phyloP scores from a whole-genome alignment of 53 echinoderm and acorn worm genomes.

The Pentamera pediparva region DNA sequence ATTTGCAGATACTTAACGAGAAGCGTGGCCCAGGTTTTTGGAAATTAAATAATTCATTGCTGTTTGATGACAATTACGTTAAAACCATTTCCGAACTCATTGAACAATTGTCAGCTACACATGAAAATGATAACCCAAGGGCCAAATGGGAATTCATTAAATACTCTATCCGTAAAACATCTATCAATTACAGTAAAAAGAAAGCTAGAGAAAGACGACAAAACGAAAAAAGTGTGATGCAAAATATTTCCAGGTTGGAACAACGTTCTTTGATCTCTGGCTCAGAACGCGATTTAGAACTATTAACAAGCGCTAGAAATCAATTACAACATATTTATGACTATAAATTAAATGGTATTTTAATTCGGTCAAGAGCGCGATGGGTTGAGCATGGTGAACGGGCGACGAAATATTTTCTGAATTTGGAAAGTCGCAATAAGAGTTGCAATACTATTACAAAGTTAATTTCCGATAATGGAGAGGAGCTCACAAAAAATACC shows the following conservation, averaged over 20 bases:
- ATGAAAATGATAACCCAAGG: neutral
- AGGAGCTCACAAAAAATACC: neutral
- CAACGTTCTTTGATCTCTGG: neutral
- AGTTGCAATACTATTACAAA: neutral
- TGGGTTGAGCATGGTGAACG: constrained; percentile 24
- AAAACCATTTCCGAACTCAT: neutral
- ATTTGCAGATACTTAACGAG: neutral
- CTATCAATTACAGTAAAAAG: neutral
- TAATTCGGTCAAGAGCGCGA: constrained; percentile 1
- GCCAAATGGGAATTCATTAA: constrained; percentile 7
- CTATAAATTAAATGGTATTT: constrained; percentile 5
- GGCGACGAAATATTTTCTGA: constrained; percentile 19
- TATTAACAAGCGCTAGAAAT: neutral
- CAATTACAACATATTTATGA: constrained; percentile 16
- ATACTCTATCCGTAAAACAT: neutral
- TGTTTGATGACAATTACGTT: neutral
- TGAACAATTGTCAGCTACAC: neutral
- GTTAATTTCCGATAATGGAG: neutral
- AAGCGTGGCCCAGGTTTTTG: constrained; percentile 12
- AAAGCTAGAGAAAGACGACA: constrained; percentile 14
- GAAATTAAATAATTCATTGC: constrained; percentile 32
- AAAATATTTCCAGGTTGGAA: neutral
- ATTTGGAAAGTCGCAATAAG: constrained; percentile 12
- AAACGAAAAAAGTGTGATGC: neutral
- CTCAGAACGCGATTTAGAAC: neutral